A percentile compares a stretch with the other conserved stretches of the same genome.
These are phyloP conservation scores for Neolamprologus modestus DNA, from an alignment of 2,113 vertebrate genomes.

Conservation along the genomic window DNA sequence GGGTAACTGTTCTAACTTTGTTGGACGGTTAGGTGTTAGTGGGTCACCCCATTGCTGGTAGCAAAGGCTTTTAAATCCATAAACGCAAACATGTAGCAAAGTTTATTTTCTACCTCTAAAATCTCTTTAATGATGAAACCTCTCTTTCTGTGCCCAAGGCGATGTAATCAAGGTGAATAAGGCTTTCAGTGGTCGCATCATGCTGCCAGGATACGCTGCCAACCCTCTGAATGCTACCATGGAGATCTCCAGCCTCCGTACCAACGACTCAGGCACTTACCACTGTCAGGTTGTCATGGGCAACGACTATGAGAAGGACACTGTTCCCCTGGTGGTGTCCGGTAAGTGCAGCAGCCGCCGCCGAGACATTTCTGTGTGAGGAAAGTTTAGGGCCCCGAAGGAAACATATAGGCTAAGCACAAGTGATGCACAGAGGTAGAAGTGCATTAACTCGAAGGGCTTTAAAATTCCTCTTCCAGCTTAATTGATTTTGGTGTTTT, in stretches of 20 bases:
- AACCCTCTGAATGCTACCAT: constrained; percentile 81
- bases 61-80: not conserved
- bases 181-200: constrained; percentile 78
- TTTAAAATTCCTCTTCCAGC: not conserved
- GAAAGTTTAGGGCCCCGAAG: not conserved
- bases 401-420: not conserved
- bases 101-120: not conserved
- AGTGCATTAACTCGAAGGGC: not conserved
- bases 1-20: not conserved
- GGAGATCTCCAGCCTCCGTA: constrained; percentile 73
- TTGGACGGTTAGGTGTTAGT: not conserved
- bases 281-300: constrained; percentile 85
- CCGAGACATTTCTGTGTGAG: not conserved
- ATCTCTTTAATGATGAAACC: not conserved
- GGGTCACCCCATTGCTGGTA: not conserved
- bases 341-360: constrained; percentile 71
- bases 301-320: constrained; percentile 84
- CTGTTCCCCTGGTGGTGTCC: constrained; percentile 84
- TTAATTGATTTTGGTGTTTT: not conserved
- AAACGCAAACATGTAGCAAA: not conserved
- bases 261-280: constrained; percentile 87
- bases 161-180: constrained; percentile 82
- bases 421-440: not conserved
- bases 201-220: constrained; percentile 76
- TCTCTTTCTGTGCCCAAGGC: constrained; percentile 78